Conservation (phyloP, 2,113 vertebrate species). For the Carassius carassius region DNA sequence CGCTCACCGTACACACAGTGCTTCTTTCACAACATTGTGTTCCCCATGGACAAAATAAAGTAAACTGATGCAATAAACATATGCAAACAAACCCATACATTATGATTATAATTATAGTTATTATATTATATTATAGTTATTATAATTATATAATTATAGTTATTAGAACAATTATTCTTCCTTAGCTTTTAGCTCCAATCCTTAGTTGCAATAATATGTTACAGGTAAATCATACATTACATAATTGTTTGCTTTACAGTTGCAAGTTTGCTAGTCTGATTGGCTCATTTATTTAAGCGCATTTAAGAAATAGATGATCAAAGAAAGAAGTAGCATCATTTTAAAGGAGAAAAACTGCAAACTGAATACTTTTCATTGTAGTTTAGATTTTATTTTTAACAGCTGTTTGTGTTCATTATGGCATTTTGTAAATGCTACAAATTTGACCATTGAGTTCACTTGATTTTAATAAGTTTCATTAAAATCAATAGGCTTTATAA, state of each 20-base stretch:
- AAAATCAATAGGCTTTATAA: background rate
- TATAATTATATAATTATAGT: too few relatives aligned
- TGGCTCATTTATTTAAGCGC: background rate
- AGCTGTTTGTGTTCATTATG: background rate
- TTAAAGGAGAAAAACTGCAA: background rate
- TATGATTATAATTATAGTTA: too few relatives aligned
- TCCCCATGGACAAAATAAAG: background rate
- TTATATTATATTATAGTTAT: too few relatives aligned
- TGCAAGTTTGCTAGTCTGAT: background rate
- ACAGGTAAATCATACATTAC: background rate
- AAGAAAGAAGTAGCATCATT: background rate
- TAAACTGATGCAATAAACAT: background rate
- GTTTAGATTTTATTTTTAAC: background rate
- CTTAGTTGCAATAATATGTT: too few relatives aligned
- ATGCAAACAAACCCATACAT: background rate
- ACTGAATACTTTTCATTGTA: background rate
- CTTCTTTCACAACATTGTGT: background rate
- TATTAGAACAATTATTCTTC: slow-evolving; percentile 20
- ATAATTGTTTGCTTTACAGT: background rate
- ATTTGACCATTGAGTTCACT: too few relatives aligned
- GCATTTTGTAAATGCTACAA: background rate
- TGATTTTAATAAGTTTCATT: background rate
- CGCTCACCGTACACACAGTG: background rate
- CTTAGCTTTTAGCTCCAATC: background rate
- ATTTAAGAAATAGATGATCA: background rate